Evolutionary conservation across 2,797 vertebrate species (phyloP).

Genomic region (Paramormyrops hopkinsi): DNA sequence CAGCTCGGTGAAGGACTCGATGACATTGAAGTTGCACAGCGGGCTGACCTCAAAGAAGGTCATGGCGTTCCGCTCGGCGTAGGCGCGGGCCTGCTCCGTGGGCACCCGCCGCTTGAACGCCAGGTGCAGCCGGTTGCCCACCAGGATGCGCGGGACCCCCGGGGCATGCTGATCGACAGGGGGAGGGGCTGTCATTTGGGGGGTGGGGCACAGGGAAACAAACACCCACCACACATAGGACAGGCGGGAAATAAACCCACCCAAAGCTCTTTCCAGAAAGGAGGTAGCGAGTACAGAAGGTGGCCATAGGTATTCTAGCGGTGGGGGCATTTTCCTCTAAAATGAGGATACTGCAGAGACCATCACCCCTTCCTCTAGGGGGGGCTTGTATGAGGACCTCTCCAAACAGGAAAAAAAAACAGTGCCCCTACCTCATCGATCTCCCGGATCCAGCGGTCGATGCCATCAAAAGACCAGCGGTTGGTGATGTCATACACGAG

Average conservation of each 20-base stretch:
- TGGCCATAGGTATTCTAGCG: background rate
- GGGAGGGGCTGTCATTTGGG: background rate
- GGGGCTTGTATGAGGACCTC: background rate
- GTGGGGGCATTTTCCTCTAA: background rate
- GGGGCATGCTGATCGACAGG: slow-evolving; percentile 76
- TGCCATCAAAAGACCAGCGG: slow-evolving; percentile 95
- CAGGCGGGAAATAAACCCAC: slow-evolving; percentile 25
- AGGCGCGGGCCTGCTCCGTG: slow-evolving; percentile 88
- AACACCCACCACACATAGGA: background rate
- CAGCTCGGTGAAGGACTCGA: slow-evolving; percentile 96
- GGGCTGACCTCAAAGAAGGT: slow-evolving; percentile 98
- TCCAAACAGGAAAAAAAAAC: background rate
- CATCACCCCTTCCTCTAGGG: background rate
- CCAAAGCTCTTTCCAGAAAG: background rate
- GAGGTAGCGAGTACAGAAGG: slow-evolving; percentile 7
- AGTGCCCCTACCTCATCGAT: slow-evolving; percentile 80
- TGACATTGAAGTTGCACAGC: slow-evolving; percentile 97
- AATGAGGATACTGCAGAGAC: background rate
- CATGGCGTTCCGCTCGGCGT: slow-evolving; percentile 96
- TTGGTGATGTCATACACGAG: slow-evolving; percentile 98
- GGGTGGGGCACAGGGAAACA: slow-evolving; percentile 21
- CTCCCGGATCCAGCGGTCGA: slow-evolving; percentile 96
- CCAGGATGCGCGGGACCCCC: slow-evolving; percentile 90
- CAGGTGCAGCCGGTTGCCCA: slow-evolving; percentile 90
- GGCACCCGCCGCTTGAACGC: slow-evolving; percentile 97